Evolutionary conservation across 37 sponge, comb jelly and placozoan genomes (phyloP), one percentile per base, ranked within the genome.

Genomic region (Dysidea cf. avara): DNA sequence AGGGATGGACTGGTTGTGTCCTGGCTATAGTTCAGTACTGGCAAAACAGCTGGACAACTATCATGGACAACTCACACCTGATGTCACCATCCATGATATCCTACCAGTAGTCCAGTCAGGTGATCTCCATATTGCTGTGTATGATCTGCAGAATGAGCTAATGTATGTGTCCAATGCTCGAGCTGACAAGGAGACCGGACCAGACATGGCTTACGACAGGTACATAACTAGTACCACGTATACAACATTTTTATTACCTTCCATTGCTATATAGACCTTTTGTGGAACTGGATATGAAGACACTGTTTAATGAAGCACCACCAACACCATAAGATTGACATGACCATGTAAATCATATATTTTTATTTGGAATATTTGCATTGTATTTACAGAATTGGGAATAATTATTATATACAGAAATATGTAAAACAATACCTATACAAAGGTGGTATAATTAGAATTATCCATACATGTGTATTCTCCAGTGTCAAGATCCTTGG

Each of bases 1-100:
- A 86, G 86, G 93, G 4, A 92, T 92, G 93, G 93, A 92, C 73
- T 92, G 93, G 93, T 69, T 92, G 56, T 92, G 93, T 69, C 93
- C 93, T 22, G 81, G 81, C 20, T 92, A 83, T 68, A 92, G 58
- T 46, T 26, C 60, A 30, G 93, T 86, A 36, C 34, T 92, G 49
- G 93, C 74, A 22, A 67, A 54, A 58, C 84, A 80, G 50, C 80
- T 92, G 21, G 46, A 39, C 2, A 30, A 57, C 13, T 80, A 73
- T 63, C 93, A 92, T 80, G 93, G 93, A 61, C 86, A 83, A 73
- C 53, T 92, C 33, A 87, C 87, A 46, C 76, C 93, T 20, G 65
- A 74, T 16, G 61, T 59, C 72, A 87, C 84, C 65, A 92, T 92
- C 39, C 69, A 51, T 26, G 56, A 92, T 28, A 76, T 92, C 5